Base-by-base conservation (phyloP, 2,113 vertebrate species). In the Ornithorhynchus anatinus region DNA sequence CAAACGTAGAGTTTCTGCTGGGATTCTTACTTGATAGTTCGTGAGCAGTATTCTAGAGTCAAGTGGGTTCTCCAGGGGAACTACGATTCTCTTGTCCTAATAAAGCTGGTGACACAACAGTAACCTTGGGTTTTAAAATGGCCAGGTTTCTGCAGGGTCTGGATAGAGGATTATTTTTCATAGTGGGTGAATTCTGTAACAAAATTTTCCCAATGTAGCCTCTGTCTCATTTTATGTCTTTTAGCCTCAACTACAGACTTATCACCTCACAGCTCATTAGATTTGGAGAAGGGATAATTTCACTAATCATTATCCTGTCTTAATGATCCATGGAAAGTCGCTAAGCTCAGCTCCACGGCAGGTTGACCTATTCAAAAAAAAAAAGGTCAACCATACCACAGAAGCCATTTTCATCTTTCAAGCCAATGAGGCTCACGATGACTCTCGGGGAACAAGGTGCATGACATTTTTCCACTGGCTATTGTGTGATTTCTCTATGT, bases 191-290 rank as follows among this genome's bases (percentile, higher is more conserved):
- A 23, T 74, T 72, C 47, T 47, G 54, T n/a, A 54, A 17, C 14
- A 77, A 63, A 43, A 58, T 63, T 67, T 74, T 74, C 59, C 42
- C 10, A 15, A 23, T 29, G 57, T 72, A 78, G 62, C 47, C 62
- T 64, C 57, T 32, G 58, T 42, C 52, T 44, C 56, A 32, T 65
- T 83, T 81, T 66, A 12, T 25, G 75, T 69, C 63, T 80, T 44
- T 60, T 66, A 77, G 22, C 60, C 32, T 78, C 63, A 86, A 63
- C 22, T 72, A 69, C 47, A 79, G 17, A 68, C 42, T 65, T 82
- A 85, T 86, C 71, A 86, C 57, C 62, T 87, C 73, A 81, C 35
- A 88, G 64, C 39, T 87, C 82, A 86, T 88, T 91, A 88, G 53
- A 53, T 19, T 43, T 36, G 45, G 45, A 81, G 63, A 82, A 87